Percentiles rank a stretch among this genome's conserved stretches.
Conservation (phyloP, 1,140 invertebrate species). For the Myzus persicae region DNA sequence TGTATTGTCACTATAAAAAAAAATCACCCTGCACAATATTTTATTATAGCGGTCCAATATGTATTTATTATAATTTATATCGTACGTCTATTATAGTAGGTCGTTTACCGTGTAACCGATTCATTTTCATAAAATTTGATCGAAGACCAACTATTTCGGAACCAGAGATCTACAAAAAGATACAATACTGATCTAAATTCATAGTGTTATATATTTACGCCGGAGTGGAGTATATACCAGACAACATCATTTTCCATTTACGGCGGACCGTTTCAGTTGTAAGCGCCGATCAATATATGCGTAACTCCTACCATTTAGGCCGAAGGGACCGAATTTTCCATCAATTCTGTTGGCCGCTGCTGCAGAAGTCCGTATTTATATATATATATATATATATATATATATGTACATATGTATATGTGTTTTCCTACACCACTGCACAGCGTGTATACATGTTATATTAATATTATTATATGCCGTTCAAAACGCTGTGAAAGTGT, state of each 20-base stretch:
- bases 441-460: background rate
- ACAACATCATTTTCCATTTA: conserved; percentile 2
- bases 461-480: background rate
- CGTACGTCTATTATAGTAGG: background rate
- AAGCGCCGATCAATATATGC: conserved; percentile 26
- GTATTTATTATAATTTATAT: background rate
- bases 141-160: background rate
- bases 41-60: background rate
- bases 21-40: background rate
- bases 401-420: background rate
- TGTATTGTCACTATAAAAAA: background rate
- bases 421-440: background rate
- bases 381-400: background rate
- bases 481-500: background rate
- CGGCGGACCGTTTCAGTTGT: background rate
- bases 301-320: background rate
- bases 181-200: too few relatives aligned
- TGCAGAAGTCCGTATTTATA: background rate
- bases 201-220: background rate
- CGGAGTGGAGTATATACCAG: background rate
- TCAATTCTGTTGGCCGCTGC: background rate
- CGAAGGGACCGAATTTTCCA: conserved; percentile 20
- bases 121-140: conserved; percentile 23
- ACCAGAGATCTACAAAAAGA: background rate
- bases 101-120: background rate